Evolutionary conservation across 2,797 vertebrate genomes (phyloP), one percentile per base, ranked within the genome.

Genomic region (Myotis findleyi): DNA sequence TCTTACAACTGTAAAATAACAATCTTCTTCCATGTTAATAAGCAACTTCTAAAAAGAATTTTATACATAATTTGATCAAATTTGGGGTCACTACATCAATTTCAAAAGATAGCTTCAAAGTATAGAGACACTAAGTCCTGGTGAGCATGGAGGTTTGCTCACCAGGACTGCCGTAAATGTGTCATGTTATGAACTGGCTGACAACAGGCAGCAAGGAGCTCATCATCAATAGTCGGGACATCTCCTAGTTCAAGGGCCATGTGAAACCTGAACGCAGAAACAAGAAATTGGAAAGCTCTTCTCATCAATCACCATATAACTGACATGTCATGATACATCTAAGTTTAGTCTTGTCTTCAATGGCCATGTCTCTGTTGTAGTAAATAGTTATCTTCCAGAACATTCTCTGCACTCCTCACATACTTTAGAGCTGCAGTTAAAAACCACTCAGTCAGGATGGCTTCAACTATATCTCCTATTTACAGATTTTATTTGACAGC

Each of bases 251-350:
- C 90, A 96, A 25, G 91, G 96, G 96, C 94, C 95, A 73, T 14
- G 80, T 95, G 93, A 98, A 27, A 98, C 97, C 97, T 98, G 97
- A 98, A 98, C 91, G 96, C 94, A 92, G 96, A 96, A 23, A 94
- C 82, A 89, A 91, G 81, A 79, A 97, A 94, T 1, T 66, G 85
- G 96, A 23, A 97, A 30, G 64, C 95, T 89, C 96, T 93, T 75
- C 85, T 92, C 76, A 0, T 84, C 55, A 30, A 0, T 12, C 83
- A 53, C 94, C 95, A 83, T 87, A 3, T 91, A 96, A 96, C 82
- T 95, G 94, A 94, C 53, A 71, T 95, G 96, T 53, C 25, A 7
- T 72, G 92, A 91, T 1, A 55, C 55, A 47, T 68, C 62, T 86
- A 95, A 87, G 64, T 95, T 93, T 84, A 97, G 94, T 83, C 97